Evolutionary conservation across 2,113 vertebrate species (phyloP).

Genomic region (Heteronetta atricapilla): DNA sequence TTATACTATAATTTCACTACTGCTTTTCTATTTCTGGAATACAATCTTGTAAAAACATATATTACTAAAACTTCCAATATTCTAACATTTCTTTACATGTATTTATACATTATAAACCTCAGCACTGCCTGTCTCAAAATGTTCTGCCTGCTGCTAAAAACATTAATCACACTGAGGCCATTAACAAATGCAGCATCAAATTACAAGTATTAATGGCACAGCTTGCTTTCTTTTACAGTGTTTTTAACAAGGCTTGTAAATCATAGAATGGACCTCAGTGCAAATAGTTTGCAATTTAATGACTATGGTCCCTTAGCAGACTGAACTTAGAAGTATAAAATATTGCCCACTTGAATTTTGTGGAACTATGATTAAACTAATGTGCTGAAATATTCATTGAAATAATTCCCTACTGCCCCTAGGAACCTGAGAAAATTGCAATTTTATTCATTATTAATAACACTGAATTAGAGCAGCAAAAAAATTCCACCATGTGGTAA

Average conservation of each 20-base stretch:
- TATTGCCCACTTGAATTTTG: conserved; percentile 84
- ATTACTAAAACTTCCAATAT: conserved; percentile 38
- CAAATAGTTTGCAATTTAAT: conserved; percentile 94
- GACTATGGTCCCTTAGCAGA: conserved; percentile 83
- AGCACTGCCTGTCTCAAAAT: conserved; percentile 55
- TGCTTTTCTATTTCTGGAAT: conserved; percentile 31
- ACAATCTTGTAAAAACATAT: conserved; percentile 17
- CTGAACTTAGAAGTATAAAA: conserved; percentile 92
- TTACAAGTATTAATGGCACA: conserved; percentile 92
- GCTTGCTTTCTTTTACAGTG: conserved; percentile 88
- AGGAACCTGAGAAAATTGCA: conserved; percentile 93
- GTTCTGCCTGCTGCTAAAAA: conserved; percentile 71
- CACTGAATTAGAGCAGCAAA: conserved; percentile 89
- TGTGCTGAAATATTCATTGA: conserved; percentile 99
- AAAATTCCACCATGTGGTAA: conserved; percentile 91
- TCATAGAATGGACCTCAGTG: conserved; percentile 86
- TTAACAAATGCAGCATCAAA: conserved; percentile 94
- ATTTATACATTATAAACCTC: conserved; percentile 50
- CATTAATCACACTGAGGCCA: conserved; percentile 88
- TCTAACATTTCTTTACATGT: conserved; percentile 7
- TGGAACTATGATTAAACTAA: conserved; percentile 98
- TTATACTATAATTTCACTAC: background rate
- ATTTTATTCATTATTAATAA: conserved; percentile 99
- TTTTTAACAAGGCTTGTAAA: conserved; percentile 98
- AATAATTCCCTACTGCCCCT: conserved; percentile 92